Percentiles rank a stretch among this genome's conserved stretches.
phyloP scores from a whole-genome alignment of 1,140 invertebrate genomes.

The Panonychus citri region DNA sequence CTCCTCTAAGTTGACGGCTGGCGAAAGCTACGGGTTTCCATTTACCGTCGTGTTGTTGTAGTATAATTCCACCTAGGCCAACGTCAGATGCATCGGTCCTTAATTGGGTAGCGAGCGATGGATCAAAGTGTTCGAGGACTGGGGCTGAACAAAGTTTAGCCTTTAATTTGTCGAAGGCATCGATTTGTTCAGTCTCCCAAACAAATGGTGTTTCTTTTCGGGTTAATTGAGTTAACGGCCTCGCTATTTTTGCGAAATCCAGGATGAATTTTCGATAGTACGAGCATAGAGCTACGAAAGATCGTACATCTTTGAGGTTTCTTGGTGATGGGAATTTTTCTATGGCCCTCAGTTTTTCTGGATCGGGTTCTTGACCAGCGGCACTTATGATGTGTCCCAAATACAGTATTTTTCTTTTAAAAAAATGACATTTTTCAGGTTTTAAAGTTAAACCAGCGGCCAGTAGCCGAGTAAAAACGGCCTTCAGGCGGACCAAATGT shows the following conservation, averaged over 20 bases:
- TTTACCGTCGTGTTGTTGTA: background rate
- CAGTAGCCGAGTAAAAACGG: conserved; percentile 14
- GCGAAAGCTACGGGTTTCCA: conserved; percentile 21
- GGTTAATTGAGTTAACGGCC: background rate
- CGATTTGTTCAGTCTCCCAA: background rate
- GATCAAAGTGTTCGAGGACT: background rate
- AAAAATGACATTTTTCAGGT: conserved; percentile 14
- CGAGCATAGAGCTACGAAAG: background rate
- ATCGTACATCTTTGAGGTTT: background rate
- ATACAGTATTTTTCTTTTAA: conserved; percentile 4
- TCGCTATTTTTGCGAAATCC: background rate
- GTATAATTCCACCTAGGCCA: background rate
- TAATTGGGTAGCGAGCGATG: background rate
- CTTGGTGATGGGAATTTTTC: background rate
- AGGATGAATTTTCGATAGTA: background rate
- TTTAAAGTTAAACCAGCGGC: conserved; percentile 14
- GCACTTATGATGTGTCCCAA: conserved; percentile 14
- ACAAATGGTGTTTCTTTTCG: background rate
- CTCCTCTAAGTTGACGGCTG: background rate
- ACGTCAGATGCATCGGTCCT: background rate
- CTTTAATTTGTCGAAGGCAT: background rate
- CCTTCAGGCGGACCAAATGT: conserved; percentile 11
- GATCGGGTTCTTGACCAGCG: background rate
- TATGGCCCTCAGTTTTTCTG: background rate
- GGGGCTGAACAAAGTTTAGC: background rate